Percentiles rank a stretch among this genome's conserved stretches.
These are phyloP conservation scores for Cephus pygmeus DNA, from an alignment of 2,888 invertebrate genomes.

Conservation along the genomic window DNA sequence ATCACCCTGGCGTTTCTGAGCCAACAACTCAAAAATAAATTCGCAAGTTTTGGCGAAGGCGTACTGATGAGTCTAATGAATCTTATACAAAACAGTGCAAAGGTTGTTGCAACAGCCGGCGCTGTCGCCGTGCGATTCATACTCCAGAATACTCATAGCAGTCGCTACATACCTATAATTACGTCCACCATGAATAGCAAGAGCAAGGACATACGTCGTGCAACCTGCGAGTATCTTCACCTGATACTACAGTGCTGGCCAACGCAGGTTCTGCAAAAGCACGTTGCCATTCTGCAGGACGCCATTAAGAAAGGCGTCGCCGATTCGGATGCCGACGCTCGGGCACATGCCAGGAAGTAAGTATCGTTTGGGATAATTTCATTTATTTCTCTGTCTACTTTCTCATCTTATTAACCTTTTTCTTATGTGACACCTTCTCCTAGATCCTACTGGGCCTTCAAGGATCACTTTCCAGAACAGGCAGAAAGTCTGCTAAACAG, in stretches of 20 bases:
- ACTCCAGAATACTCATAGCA: constrained; percentile 83
- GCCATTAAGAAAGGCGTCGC: constrained; percentile 87
- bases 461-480: constrained; percentile 89
- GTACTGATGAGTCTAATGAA: constrained; percentile 86
- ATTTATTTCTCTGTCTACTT: not conserved
- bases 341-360: constrained; percentile 85
- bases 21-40: constrained; percentile 83
- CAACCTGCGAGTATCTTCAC: constrained; percentile 84
- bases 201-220: constrained; percentile 89
- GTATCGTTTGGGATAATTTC: constrained; percentile 34
- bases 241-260: constrained; percentile 89
- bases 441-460: constrained; percentile 92
- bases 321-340: constrained; percentile 93
- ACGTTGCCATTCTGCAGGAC: constrained; percentile 81
- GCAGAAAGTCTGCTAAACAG: constrained; percentile 86
- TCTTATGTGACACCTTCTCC: constrained; percentile 23
- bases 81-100: constrained; percentile 94
- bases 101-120: constrained; percentile 92
- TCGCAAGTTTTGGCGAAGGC: constrained; percentile 87
- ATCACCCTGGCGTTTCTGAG: constrained; percentile 94
- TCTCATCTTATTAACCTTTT: constrained; percentile 1
- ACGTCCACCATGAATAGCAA: constrained; percentile 83
- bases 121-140: constrained; percentile 89
- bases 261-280: constrained; percentile 83
- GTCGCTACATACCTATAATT: constrained; percentile 83